Base-by-base conservation (phyloP, 2,797 vertebrate species). In the Rousettus madagascariensis region DNA sequence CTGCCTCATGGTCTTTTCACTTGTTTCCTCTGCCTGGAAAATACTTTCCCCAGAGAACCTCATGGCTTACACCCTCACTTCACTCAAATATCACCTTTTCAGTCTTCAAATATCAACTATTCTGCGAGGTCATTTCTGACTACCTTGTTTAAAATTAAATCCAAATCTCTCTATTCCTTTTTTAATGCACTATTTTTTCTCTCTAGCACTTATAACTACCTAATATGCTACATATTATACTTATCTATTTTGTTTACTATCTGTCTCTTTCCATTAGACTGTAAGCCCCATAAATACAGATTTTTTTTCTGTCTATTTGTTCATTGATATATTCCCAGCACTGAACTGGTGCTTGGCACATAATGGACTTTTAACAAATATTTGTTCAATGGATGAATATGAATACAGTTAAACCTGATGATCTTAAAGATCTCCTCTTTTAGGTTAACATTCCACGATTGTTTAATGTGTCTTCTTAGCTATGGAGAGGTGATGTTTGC, bases 201-300 rank as follows among this genome's bases (percentile, higher is more conserved):
- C 63, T 28, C 41, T 57, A 46, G n/a, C 0, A 19, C 9, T 30
- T 75, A 69, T 65, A 28, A 49, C 59, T 28, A 55, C 41, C 38
- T 77, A 53, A 71, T 89, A 87, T 49, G 36, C 16, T 65, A 41
- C 51, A 33, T 61, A 43, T 49, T 80, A 46, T 90, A 36, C 83
- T 33, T 79, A 78, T 80, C 84, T 89, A 71, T 78, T 84, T 90
- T 22, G 12, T 53, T 95, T 72, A 74, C 17, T 88, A 7, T 38
- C 75, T 51, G 28, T 72, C 49, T 96, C 36, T 89, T 86, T 74
- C 63, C 24, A 38, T 90, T 78, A 91, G 89, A 89, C 68, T 74
- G 3, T 90, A 95, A 96, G 63, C 36, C 53, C 41, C 43, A 36
- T 0, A 36, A 51, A 28, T 43, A 49, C 63, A 79, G 49, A 51